Percentiles rank a stretch among this genome's conserved stretches.
phyloP scores from a whole-genome alignment of 2,797 vertebrate genomes.

The Xenops minutus region DNA sequence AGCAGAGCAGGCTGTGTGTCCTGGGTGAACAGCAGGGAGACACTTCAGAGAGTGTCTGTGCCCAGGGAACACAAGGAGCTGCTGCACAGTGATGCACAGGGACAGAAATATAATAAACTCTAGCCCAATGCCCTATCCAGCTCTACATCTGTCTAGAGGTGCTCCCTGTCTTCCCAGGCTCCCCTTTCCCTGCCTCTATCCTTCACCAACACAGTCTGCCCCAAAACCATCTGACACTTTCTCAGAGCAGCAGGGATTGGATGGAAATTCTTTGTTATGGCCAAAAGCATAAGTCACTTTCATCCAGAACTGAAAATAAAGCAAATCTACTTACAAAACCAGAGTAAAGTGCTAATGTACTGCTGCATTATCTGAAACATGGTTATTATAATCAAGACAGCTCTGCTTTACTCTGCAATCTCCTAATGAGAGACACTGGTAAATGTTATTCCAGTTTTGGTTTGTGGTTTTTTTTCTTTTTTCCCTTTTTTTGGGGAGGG shows the following conservation, averaged over 20 bases:
- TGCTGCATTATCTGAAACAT: slow-evolving; percentile 32
- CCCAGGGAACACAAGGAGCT: not conserved
- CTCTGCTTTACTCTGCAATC: not conserved
- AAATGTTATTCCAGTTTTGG: slow-evolving; percentile 7
- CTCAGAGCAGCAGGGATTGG: not conserved
- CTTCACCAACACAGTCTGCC: not conserved
- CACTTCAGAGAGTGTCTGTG: not conserved
- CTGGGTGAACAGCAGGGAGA: not conserved
- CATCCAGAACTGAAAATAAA: not conserved
- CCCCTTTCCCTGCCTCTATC: fast-evolving
- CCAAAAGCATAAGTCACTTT: not conserved
- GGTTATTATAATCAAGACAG: slow-evolving; percentile 58
- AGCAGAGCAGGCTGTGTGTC: not conserved
- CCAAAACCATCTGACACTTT: not conserved
- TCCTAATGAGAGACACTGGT: slow-evolving; percentile 45
- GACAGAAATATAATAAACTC: not conserved
- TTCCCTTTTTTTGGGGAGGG: not conserved
- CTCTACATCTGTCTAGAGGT: not conserved
- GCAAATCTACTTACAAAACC: slow-evolving; percentile 30
- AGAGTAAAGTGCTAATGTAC: slow-evolving; percentile 21
- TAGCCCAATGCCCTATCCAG: fast-evolving
- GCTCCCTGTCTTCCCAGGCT: not conserved
- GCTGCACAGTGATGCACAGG: not conserved
- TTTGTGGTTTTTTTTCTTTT: no score
- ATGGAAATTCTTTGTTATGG: not conserved